Percentiles rank a stretch among this genome's conserved stretches.
Evolutionary conservation across 1,140 invertebrate species (phyloP).

Genomic region (Planococcus citri): DNA sequence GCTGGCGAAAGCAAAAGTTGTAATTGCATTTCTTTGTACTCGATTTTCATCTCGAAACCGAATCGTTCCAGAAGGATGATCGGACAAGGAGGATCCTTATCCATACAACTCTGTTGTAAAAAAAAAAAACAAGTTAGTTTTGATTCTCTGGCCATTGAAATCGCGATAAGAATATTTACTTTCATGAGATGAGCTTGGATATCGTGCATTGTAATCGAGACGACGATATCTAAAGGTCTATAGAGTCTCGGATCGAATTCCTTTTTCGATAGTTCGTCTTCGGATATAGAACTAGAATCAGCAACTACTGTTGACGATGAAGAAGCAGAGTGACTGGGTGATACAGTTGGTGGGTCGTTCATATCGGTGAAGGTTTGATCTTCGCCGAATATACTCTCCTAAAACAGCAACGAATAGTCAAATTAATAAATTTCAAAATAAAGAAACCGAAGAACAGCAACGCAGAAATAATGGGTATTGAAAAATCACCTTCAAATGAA

Average conservation of each 20-base stretch:
- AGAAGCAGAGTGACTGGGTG: constrained; percentile 23
- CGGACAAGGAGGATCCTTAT: constrained; percentile 78
- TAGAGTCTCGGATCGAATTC: constrained; percentile 75
- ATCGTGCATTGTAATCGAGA: constrained; percentile 89
- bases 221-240: constrained; percentile 76
- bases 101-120: constrained; percentile 55
- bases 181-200: constrained; percentile 86
- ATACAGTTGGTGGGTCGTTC: constrained; percentile 34
- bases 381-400: constrained; percentile 93
- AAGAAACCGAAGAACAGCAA: too few relatives aligned
- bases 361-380: constrained; percentile 88
- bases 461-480: too few relatives aligned
- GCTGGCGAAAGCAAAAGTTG: constrained; percentile 84
- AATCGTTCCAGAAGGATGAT: constrained; percentile 79
- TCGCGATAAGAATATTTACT: too few relatives aligned
- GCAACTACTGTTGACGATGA: constrained; percentile 11
- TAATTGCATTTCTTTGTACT: constrained; percentile 76
- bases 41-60: constrained; percentile 93
- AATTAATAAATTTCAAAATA: neutral
- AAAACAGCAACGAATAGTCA: constrained; percentile 18
- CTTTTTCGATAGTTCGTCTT: constrained; percentile 40
- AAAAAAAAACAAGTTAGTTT: neutral
- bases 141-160: constrained; percentile 16
- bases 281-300: constrained; percentile 35
- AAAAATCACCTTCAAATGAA: constrained; percentile 60